A percentile compares a stretch with the other conserved stretches of the same genome.
phyloP scores from a whole-genome alignment of 2,113 vertebrate genomes.

The Lepus americanus region DNA sequence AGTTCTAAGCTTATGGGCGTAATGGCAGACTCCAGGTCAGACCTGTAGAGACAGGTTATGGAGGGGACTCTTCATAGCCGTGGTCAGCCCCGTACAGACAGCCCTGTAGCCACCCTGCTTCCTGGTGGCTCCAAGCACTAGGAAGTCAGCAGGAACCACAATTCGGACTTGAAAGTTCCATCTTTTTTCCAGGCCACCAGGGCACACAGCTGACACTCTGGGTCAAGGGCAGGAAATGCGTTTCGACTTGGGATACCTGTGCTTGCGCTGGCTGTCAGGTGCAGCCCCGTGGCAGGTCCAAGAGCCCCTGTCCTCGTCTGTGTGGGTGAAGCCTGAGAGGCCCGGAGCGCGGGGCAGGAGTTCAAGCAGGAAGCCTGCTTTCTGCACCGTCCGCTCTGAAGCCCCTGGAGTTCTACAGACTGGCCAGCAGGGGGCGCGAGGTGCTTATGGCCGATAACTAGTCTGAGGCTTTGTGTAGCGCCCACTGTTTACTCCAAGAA shows the following conservation, averaged over 20 bases:
- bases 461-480: too few relatives aligned
- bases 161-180: background rate
- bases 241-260: background rate
- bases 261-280: background rate
- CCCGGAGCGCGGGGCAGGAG: background rate
- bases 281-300: background rate
- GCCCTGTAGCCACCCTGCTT: background rate
- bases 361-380: background rate
- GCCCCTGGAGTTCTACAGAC: conserved; percentile 56
- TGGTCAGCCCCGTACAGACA: background rate
- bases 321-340: conserved; percentile 31
- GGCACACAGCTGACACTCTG: background rate
- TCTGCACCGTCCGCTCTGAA: conserved; percentile 64
- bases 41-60: background rate
- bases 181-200: background rate
- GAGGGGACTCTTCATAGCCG: background rate
- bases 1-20: background rate
- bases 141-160: background rate
- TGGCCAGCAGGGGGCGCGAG: conserved; percentile 71
- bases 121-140: background rate
- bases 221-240: background rate
- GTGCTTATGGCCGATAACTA: conserved; percentile 43
- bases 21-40: background rate
- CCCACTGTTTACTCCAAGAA: background rate
- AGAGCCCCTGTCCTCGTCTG: background rate